Conservation (phyloP, 2,888 invertebrate genomes). For the Phyllotreta striolata region DNA sequence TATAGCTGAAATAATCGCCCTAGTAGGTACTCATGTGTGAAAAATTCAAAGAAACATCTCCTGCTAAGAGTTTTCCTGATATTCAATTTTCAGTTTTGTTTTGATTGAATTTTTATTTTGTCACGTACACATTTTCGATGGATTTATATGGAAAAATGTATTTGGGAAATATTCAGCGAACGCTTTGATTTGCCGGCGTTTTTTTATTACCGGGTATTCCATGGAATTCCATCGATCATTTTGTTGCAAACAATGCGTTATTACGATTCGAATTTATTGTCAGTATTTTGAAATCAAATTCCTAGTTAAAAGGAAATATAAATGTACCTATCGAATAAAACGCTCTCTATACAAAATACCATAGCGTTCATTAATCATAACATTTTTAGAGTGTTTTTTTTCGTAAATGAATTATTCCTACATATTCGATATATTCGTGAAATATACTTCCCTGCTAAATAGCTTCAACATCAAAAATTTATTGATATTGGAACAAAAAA, state of each 20-base stretch:
- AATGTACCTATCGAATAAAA: constrained; percentile 14
- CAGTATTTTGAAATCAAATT: constrained; percentile 22
- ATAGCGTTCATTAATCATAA: constrained; percentile 4
- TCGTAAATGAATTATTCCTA: too few species aligned
- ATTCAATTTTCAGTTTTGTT: constrained; percentile 30
- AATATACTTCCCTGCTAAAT: too few species aligned
- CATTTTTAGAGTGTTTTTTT: background rate
- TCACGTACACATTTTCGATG: constrained; percentile 20
- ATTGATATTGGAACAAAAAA: too few species aligned
- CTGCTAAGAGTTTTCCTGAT: constrained; percentile 1
- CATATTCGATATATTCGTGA: too few species aligned
- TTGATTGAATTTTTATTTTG: constrained; percentile 28
- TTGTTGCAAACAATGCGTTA: constrained; percentile 17
- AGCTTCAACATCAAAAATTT: too few species aligned
- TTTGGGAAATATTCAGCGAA: constrained; percentile 16
- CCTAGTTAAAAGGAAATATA: constrained; percentile 18
- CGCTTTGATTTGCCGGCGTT: constrained; percentile 15
- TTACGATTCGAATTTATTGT: constrained; percentile 23
- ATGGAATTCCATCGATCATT: constrained; percentile 20
- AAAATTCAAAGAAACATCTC: too few species aligned
- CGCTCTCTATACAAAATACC: background rate
- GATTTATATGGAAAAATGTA: constrained; percentile 16
- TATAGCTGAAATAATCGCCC: too few species aligned
- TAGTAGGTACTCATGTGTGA: too few species aligned
- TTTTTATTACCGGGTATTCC: constrained; percentile 22